These are phyloP conservation scores for Sibirionetta formosa DNA, from an alignment of 2,797 vertebrate species.

Conservation along the genomic window DNA sequence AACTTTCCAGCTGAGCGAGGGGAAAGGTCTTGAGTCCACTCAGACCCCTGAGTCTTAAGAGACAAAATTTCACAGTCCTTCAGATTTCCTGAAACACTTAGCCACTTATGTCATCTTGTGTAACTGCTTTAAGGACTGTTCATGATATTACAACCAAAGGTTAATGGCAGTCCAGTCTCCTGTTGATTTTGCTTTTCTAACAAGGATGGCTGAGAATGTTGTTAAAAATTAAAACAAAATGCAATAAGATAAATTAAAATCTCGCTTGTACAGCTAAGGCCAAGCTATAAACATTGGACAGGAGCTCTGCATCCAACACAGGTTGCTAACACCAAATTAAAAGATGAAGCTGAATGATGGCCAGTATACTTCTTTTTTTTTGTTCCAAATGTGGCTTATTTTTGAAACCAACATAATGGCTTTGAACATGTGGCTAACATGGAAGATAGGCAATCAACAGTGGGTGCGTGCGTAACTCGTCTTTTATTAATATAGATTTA, in stretches of 20 bases:
- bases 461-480: background rate
- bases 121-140: slow-evolving; percentile 22
- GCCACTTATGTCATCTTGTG: slow-evolving; percentile 34
- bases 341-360: background rate
- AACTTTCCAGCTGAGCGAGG: background rate
- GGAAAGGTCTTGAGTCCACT: slow-evolving; percentile 21
- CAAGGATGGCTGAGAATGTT: background rate
- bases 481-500: slow-evolving; percentile 42
- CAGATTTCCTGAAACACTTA: slow-evolving; percentile 54
- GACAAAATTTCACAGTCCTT: slow-evolving; percentile 56
- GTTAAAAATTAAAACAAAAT: background rate
- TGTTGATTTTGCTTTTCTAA: slow-evolving; percentile 52
- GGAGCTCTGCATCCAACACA: background rate
- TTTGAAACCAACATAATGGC: background rate
- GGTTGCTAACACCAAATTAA: background rate
- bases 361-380: background rate
- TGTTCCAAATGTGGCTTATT: background rate
- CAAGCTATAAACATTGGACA: background rate
- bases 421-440: background rate
- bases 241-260: background rate
- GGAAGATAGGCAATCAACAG: slow-evolving; percentile 20
- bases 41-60: slow-evolving; percentile 39
- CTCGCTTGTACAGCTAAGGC: background rate
- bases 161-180: slow-evolving; percentile 37
- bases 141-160: slow-evolving; percentile 8